Percentiles rank a stretch among this genome's conserved stretches.
Conservation (phyloP, 2,888 invertebrate species). For the Netelia fuscicornis region DNA sequence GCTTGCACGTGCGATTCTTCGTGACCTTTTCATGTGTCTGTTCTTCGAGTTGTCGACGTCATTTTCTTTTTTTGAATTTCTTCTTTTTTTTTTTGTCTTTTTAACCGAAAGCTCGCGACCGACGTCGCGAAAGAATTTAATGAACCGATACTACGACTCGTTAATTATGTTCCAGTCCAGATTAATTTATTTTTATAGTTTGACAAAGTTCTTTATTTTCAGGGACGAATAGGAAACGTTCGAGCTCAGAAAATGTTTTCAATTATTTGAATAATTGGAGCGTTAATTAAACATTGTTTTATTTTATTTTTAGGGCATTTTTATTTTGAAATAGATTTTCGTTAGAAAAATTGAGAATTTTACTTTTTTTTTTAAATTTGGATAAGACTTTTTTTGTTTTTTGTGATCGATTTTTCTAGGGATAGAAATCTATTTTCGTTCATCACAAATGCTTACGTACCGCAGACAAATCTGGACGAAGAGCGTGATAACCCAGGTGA, state of each 20-base stretch:
- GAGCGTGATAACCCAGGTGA: constrained; percentile 88
- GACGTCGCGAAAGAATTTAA: constrained; percentile 29
- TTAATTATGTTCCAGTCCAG: neutral
- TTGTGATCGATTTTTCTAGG: too few species aligned
- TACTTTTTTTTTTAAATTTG: too few species aligned
- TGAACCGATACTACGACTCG: neutral
- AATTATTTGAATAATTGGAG: too few species aligned
- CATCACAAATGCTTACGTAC: constrained; percentile 79
- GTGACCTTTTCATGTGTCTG: constrained; percentile 3
- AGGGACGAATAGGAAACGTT: neutral
- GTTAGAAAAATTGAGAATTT: too few species aligned
- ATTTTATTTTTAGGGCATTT: too few species aligned
- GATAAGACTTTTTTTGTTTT: too few species aligned
- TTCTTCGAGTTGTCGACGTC: neutral
- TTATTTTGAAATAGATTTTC: too few species aligned
- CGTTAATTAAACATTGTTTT: neutral
- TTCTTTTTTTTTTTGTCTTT: neutral
- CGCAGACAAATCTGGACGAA: constrained; percentile 87
- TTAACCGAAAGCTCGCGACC: neutral
- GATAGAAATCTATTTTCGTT: neutral
- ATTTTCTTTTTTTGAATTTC: neutral
- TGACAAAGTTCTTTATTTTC: neutral
- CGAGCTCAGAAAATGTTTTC: too few species aligned
- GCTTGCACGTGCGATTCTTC: neutral
- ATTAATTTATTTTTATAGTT: neutral